phyloP scores from a whole-genome alignment of 1,140 invertebrate species.

The Rhopalosiphum maidis region DNA sequence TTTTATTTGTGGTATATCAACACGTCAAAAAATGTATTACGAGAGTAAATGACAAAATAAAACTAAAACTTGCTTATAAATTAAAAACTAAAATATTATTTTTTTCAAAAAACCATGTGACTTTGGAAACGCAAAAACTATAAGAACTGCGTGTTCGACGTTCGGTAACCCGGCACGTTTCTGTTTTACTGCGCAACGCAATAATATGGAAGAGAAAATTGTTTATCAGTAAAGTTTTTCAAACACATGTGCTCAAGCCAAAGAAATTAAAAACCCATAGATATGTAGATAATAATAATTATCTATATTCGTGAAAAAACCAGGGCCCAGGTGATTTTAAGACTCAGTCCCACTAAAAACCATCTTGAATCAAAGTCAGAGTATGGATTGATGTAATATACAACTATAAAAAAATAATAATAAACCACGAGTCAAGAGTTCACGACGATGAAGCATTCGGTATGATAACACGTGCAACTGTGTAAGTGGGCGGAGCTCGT shows the following conservation, averaged over 20 bases:
- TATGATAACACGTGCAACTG: not conserved
- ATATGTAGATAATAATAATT: not conserved
- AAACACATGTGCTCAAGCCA: conserved; percentile 12
- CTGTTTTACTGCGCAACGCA: conserved; percentile 51
- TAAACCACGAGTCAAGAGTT: not conserved
- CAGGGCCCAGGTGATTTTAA: not conserved
- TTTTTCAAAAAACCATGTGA: conserved; percentile 31
- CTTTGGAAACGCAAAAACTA: conserved; percentile 53
- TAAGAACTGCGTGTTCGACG: conserved; percentile 50
- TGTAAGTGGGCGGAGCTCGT: not conserved
- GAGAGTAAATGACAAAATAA: no score
- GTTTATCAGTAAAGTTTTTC: conserved; percentile 21
- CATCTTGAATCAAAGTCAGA: not conserved
- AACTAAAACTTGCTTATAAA: not conserved
- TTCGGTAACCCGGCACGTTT: conserved; percentile 57
- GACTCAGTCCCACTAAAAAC: not conserved
- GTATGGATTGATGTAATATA: no score
- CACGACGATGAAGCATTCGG: not conserved
- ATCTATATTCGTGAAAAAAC: not conserved
- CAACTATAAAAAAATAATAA: not conserved
- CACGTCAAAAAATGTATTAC: not conserved
- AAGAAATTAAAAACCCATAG: conserved; percentile 25
- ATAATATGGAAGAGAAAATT: conserved; percentile 54
- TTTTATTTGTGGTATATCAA: no score
- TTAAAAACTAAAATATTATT: conserved; percentile 27